These are phyloP conservation scores for Hozukius guyotensis DNA, from an alignment of 2,797 vertebrate species.

Conservation along the genomic window DNA sequence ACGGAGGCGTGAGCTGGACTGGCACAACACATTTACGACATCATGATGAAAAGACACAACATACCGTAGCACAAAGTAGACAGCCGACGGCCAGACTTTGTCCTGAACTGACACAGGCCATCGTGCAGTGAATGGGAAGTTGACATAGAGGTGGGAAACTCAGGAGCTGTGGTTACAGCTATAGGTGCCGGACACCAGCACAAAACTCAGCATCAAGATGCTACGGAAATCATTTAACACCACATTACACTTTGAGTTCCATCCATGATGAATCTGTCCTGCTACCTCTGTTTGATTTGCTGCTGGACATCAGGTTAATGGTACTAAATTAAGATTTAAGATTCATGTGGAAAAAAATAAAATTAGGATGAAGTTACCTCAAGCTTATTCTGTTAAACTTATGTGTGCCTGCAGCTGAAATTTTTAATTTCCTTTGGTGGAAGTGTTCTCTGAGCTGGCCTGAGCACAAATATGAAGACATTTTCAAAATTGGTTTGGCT, in stretches of 20 bases:
- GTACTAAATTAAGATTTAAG: background rate
- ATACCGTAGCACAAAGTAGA: background rate
- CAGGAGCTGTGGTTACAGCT: background rate
- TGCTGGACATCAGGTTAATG: constrained; percentile 25
- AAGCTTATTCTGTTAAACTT: background rate
- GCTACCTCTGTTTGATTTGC: background rate
- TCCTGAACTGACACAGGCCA: background rate
- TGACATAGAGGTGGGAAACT: background rate
- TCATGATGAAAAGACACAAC: background rate
- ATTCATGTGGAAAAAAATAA: background rate
- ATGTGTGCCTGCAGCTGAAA: background rate
- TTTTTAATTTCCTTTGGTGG: too few relatives aligned
- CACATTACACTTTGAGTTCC: constrained; percentile 23
- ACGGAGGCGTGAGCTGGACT: background rate
- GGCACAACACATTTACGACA: constrained; percentile 1
- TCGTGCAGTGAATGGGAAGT: background rate
- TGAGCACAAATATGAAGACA: too few relatives aligned
- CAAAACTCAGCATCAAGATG: background rate
- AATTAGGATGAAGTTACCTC: constrained; percentile 9
- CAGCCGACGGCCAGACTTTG: background rate
- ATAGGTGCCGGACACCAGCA: background rate
- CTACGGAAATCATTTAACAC: constrained; percentile 4
- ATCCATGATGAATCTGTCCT: constrained; percentile 16
- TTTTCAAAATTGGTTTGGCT: too few relatives aligned
- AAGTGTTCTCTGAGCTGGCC: too few relatives aligned